Evolutionary conservation across 1,140 invertebrate species (phyloP), one percentile per base, ranked within the genome.

Genomic region (Brachionus sp.): DNA sequence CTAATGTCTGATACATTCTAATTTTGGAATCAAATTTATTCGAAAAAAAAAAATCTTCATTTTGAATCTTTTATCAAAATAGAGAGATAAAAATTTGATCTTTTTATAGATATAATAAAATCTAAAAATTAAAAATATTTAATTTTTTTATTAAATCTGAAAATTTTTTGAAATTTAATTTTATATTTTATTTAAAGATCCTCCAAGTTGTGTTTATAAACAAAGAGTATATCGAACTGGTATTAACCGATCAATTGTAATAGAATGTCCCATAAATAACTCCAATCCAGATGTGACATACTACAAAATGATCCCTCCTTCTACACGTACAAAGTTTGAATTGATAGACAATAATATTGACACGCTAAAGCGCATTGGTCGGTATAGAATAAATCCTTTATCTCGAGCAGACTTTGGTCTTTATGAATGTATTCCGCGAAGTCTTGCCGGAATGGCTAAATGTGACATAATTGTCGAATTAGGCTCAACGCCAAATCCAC

Each of bases 281-380:
- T 57, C 77, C 6, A 80, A 80, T 80, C 77, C 77, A 23, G 77
- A 80, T 66, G 77, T 80, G 6, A 80, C 77, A 23, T 80, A 80
- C 25, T 80, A 80, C n/a, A 80, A 80, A 37, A 57, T 80, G 77
- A 80, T 80, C 9, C 50, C 50, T 19, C 77, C 77, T 12, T 62
- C 77, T 23, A 80, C 50, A 13, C 35, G 50, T 0, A 80, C 50
- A 9, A 80, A 80, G 42, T 80, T 80, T 12, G 77, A 80, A 35
- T 44, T 80, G 16, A 57, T 80, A 25, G 62, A 80, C 35, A 57
- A 80, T 33, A 66, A 62, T 29, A 33, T 80, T 37, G 50, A 57
- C 1, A 80, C 77, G 10, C 25, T 80, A 19, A 57, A 80, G 37
- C 50, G 62, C 3, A 53, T 80, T 23, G 77, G 77, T 62, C 19